phyloP scores from a whole-genome alignment of 1,140 invertebrate species.

The Watersipora subatra region DNA sequence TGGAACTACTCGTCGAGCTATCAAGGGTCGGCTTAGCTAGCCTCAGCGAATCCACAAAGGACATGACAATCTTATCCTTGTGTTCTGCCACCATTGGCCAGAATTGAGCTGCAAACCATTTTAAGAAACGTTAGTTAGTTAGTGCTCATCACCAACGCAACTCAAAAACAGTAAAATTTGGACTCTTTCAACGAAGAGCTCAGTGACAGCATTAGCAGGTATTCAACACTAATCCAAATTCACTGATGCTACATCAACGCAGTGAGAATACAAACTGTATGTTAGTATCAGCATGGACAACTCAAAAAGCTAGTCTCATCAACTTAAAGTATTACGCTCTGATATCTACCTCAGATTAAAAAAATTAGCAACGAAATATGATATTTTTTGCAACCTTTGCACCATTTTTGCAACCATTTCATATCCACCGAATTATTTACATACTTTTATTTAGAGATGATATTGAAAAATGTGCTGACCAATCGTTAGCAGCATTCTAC shows the following conservation, averaged over 20 bases:
- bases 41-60: conserved; percentile 1
- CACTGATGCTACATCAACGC: background rate
- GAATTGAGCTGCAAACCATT: conserved; percentile 1
- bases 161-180: background rate
- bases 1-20: too few species aligned
- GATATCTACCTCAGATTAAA: too few species aligned
- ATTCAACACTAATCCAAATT: background rate
- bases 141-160: too few species aligned
- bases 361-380: too few species aligned
- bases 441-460: too few species aligned
- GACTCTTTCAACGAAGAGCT: background rate
- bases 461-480: too few species aligned
- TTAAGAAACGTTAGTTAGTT: background rate
- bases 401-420: too few species aligned
- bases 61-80: background rate
- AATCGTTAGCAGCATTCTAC: too few species aligned
- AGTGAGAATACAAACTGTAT: background rate
- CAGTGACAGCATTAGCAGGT: background rate
- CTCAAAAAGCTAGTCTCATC: too few species aligned
- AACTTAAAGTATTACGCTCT: too few species aligned
- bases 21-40: background rate
- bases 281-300: background rate
- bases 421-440: too few species aligned
- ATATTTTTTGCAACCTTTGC: too few species aligned
- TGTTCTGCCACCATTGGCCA: background rate